phyloP scores from a whole-genome alignment of 1,140 invertebrate genomes.

The Euura saliciscinereae region DNA sequence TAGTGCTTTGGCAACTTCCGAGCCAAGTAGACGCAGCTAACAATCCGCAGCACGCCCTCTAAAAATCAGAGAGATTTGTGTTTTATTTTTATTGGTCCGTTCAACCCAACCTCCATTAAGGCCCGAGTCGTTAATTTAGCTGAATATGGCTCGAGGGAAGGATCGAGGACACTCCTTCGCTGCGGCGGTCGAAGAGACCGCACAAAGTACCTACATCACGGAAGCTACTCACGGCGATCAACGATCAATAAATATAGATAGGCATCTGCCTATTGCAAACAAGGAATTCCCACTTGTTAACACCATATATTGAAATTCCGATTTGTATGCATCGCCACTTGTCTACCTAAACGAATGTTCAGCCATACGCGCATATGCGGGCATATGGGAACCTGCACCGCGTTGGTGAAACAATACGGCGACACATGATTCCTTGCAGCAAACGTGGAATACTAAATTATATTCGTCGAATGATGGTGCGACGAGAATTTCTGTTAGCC shows the following conservation, averaged over 20 bases:
- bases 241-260: neutral
- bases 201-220: neutral
- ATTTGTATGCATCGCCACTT: neutral
- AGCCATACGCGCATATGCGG: neutral
- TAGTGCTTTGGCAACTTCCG: neutral
- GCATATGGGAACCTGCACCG: neutral
- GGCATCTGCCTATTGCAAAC: neutral
- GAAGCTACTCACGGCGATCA: neutral
- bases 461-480: neutral
- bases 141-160: neutral
- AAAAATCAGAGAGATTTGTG: too few relatives aligned
- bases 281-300: neutral
- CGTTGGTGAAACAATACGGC: neutral
- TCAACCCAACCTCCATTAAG: neutral
- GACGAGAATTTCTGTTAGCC: neutral
- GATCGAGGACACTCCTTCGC: neutral
- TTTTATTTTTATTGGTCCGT: neutral
- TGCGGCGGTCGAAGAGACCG: neutral
- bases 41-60: too few relatives aligned
- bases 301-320: neutral
- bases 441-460: neutral
- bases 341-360: constrained; percentile 1
- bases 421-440: neutral
- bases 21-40: neutral
- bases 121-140: neutral